Base-by-base conservation (phyloP, 2,797 vertebrate genomes). In the Lepus townsendii region DNA sequence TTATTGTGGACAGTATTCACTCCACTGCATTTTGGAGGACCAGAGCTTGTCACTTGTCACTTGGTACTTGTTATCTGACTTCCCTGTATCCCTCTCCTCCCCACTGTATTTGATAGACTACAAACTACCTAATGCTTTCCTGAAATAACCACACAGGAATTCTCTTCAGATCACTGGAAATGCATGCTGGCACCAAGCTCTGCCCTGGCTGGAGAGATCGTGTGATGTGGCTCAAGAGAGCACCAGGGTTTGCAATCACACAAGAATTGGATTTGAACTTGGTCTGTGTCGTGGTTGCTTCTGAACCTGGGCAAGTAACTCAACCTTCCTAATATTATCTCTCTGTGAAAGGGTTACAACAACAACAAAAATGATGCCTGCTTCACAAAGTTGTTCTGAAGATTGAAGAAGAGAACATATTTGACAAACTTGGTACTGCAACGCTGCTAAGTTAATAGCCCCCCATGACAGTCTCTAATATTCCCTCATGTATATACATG, bases 171-270 rank as follows among this genome's bases (percentile, higher is more conserved):
- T 35, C 19, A 16, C 14, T 73, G n/a, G 30, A 24, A 38, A 24
- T 30, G 6, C 1, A 8, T 27, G 19, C 10, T 62, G 47, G 11
- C 16, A 19, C 10, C 16, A 22, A 42, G n/a, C 2, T 11, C 17
- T 5, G 1, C 16, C 20, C 17, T 72, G 69, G 38, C 65, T 22
- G 14, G 60, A 26, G 30, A 42, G 20, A 27, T 5, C 63, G 38
- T 4, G 10, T 22, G 1, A 14, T 6, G 9, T 14, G 73, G 0
- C 4, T 7, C 4, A 30, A 42, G n/a, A 52, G 10, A 1, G 27
- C 10, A 30, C 2, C 10, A 68, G 10, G 3, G 11, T 26, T 89
- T 35, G 26, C 50, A 73, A 16, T 54, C 57, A 47, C 4, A 47
- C 7, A 4, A 69, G 35, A 78, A 57, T 0, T 14, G 11, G 26